Base-by-base conservation (phyloP, 2,888 invertebrate species). In the Tetramorium bicarinatum region DNA sequence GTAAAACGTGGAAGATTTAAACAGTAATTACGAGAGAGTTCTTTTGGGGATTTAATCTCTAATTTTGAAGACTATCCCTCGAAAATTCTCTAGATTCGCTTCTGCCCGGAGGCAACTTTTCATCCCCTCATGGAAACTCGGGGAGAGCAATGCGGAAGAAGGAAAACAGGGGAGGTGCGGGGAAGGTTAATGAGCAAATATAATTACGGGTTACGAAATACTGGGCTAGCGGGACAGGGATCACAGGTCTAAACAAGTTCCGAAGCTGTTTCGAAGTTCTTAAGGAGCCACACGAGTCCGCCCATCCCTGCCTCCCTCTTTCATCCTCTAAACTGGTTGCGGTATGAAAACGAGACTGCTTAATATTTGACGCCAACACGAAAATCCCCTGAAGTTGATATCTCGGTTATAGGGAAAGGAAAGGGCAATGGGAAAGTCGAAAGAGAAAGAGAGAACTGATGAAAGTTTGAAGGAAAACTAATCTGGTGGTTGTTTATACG, bases 161-260 rank as follows among this genome's bases (percentile, higher is more conserved):
- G 80, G 85, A 79, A 79, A 81, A 74, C 54, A 59, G 82, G 69
- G 74, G 13, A 9, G 62, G 13, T 1, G 34, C 0, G 59, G 71
- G 59, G 56, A 25, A 72, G 84, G 85, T 87, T 89, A 88, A 87
- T 89, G 87, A 87, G 90, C 87, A 90, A 92, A 89, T 89, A 88
- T 89, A 87, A 89, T 88, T 88, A 89, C 85, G 80, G 85, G 86
- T 84, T 85, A 87, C 88, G 87, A 90, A 87, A 91, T 91, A 90
- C 92, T 85, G 83, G 87, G 82, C 83, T 74, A 76, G 80, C 69
- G 71, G 86, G 83, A 81, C 83, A 72, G 80, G 82, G 83, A 76
- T 74, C 76, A 52, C 56, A 59, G 52, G 62, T 54, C 77, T 74
- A 77, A 87, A 87, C 85, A 77, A 88, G 85, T 85, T 85, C 47